Conservation (phyloP, 2,888 invertebrate genomes). For the Dorcus hopei region DNA sequence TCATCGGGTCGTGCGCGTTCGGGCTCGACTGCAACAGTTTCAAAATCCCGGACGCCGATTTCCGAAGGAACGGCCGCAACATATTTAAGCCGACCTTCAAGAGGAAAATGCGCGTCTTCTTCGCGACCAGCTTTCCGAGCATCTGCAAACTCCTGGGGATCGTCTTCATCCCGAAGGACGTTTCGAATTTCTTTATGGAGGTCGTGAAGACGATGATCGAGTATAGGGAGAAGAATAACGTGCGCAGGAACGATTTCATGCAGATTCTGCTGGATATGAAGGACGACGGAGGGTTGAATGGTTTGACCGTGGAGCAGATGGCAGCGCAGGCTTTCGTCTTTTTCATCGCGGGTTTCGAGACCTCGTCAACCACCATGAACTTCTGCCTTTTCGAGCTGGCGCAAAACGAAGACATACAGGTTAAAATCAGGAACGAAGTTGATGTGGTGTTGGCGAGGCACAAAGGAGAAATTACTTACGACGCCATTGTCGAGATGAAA, state of each 20-base stretch:
- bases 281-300: conserved; percentile 16
- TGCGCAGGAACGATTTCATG: conserved; percentile 42
- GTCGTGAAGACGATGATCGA: conserved; percentile 32
- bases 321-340: conserved; percentile 48
- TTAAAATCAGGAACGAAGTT: conserved; percentile 47
- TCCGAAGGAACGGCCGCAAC: conserved; percentile 30
- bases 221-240: conserved; percentile 27
- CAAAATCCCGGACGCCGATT: conserved; percentile 51
- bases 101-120: conserved; percentile 36
- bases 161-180: conserved; percentile 23
- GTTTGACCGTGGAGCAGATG: conserved; percentile 31
- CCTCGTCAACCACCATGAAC: conserved; percentile 47
- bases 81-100: conserved; percentile 16
- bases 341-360: conserved; percentile 52
- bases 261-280: conserved; percentile 39
- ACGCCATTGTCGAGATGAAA: conserved; percentile 47
- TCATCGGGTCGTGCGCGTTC: conserved; percentile 54
- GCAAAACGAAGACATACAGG: conserved; percentile 45
- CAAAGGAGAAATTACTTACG: conserved; percentile 44
- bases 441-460: conserved; percentile 32
- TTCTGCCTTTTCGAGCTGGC: conserved; percentile 47
- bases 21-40: conserved; percentile 56
- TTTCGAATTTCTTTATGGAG: conserved; percentile 31
- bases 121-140: conserved; percentile 47
- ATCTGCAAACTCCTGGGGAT: conserved; percentile 23